Evolutionary conservation across 2,797 vertebrate species (phyloP), one percentile per base, ranked within the genome.

Genomic region (Cryptoprocta ferox): DNA sequence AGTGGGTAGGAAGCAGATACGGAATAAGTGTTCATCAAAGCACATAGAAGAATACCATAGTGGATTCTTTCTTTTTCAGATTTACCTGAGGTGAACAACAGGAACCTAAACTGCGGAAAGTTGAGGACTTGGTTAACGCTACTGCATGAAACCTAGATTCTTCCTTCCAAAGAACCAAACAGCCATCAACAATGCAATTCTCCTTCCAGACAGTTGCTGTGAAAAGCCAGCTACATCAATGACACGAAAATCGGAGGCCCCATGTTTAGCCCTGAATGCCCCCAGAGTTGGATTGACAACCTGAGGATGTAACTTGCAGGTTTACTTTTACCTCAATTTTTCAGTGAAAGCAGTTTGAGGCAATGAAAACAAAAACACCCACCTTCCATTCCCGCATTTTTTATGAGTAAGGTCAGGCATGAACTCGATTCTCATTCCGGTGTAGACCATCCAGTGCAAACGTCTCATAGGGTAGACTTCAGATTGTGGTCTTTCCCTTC

Each of bases 1-100:
- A 84, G 6, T 32, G 45, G 18, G 84, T 45, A 71, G 86, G 89
- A 37, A 59, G 53, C 0, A 1, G 32, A 70, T 83, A 19, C 16
- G 63, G 91, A 96, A 84, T 63, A 50, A 32, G 21, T 68, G 91
- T 91, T 81, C 89, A 73, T 92, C 53, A 88, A 91, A 86, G 73
- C 63, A 73, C 50, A 35, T 0, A 53, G n/a, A 32, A 56, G 15
- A 35, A 63, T 48, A 87, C 63, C 53, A 8, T 5, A n/a, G 45
- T 37, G 37, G 15, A 89, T 89, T 94, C 16, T 73, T 84, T 73
- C 45, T 78, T 90, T 89, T 89, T 82, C 19, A 21, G 12, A 93
- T 87, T 79, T 48, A 89, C 16, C 11, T 28, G 13, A 61, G 10
- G 10, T 89, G 30, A 94, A 19, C 35, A 56, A 45, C n/a, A 81